Evolutionary conservation across 2,113 vertebrate genomes (phyloP), one percentile per base, ranked within the genome.

Genomic region (Machaerirhynchus nigripectus): DNA sequence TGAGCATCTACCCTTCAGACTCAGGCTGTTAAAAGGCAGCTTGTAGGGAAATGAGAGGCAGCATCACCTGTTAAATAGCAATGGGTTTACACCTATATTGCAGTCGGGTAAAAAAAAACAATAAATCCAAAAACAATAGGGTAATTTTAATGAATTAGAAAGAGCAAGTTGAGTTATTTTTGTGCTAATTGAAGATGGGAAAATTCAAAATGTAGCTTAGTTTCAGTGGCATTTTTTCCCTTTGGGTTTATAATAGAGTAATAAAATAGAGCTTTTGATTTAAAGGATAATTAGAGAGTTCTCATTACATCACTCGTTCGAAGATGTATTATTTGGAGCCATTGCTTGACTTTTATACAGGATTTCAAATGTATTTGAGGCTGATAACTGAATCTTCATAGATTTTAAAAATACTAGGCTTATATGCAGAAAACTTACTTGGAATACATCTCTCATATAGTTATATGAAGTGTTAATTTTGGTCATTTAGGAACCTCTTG

Each of bases 181-280:
- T 80, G 16, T 94, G 56, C 64, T 71, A 75, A 60, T 19, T 74
- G 64, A 56, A 90, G 77, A 67, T 59, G 55, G 60, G 67, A 95
- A 95, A 89, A 78, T 82, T 95, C 26, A 67, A 88, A 97, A 78
- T 39, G 49, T 89, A 75, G 21, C 67, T 85, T 90, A 49, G 89
- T 95, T 94, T 89, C 87, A 65, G 89, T 89, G 55, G 61, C 89
- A 89, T 96, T 96, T 96, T 94, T 95, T 92, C 77, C 78, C 35
- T 89, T 96, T 92, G 80, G 47, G 40, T 86, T 83, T 92, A 65
- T 95, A 88, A 88, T 82, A 85, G 79, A 87, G 89, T 96, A 95
- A 89, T 96, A 95, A 96, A 98, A 79, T 24, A 46, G 69, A 95
- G 63, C 77, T 96, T 97, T 96, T 91, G 93, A 96, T 97, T 97